phyloP scores from a whole-genome alignment of 2,797 vertebrate genomes.

The Enteromius thamalakanensis region DNA sequence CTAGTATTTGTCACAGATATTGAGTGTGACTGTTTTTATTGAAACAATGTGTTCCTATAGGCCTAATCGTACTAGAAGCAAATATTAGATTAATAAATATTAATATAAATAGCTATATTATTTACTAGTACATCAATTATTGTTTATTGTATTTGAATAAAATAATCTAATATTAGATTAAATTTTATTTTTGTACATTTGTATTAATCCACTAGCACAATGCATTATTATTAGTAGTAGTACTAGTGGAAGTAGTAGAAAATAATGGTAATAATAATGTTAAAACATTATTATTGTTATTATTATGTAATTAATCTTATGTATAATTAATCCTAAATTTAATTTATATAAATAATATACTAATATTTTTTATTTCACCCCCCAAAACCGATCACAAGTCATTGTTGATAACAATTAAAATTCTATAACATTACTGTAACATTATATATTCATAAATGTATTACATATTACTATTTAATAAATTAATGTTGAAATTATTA shows the following conservation, averaged over 20 bases:
- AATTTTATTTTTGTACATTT: neutral
- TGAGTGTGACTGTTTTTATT: neutral
- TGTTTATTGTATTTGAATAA: neutral
- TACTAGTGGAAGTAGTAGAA: neutral
- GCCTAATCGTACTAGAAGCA: neutral
- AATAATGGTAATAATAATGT: neutral
- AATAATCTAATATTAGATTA: neutral
- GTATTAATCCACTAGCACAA: neutral
- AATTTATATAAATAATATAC: neutral
- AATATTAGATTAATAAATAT: neutral
- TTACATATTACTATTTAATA: neutral
- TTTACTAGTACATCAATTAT: neutral
- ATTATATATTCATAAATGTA: no score
- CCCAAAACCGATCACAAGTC: no score
- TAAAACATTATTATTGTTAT: neutral
- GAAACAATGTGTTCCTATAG: neutral
- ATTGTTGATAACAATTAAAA: no score
- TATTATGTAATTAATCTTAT: neutral
- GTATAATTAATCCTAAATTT: neutral
- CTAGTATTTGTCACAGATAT: neutral
- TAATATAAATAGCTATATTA: neutral
- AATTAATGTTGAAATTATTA: no score
- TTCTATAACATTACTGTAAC: no score
- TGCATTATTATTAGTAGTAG: neutral
- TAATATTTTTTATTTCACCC: neutral